A percentile compares a stretch with the other conserved stretches of the same genome.
These are phyloP conservation scores for Saccostrea glomerata DNA, from an alignment of 1,140 invertebrate genomes.

Conservation along the genomic window DNA sequence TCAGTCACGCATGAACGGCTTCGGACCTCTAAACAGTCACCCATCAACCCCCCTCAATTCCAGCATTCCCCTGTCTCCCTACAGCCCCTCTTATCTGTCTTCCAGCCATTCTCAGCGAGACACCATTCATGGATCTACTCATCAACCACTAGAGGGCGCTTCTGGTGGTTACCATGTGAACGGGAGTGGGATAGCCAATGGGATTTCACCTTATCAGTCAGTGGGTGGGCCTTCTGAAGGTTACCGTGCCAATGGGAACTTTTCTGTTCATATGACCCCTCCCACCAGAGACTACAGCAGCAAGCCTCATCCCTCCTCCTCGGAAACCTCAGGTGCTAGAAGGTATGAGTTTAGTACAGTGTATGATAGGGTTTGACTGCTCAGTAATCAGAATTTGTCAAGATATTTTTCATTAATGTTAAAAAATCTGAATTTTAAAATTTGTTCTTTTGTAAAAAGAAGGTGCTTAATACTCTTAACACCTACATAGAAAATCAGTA, in stretches of 20 bases:
- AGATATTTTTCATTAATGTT: too few relatives aligned
- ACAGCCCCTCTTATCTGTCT: slow-evolving; percentile 2
- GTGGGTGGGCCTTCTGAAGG: background rate
- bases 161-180: slow-evolving; percentile 15
- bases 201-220: slow-evolving; percentile 6
- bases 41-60: background rate
- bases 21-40: slow-evolving; percentile 36
- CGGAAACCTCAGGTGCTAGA: slow-evolving; percentile 67
- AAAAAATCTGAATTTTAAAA: too few relatives aligned
- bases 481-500: too few relatives aligned
- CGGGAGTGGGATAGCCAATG: background rate
- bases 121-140: slow-evolving; percentile 39
- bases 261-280: slow-evolving; percentile 56
- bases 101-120: background rate
- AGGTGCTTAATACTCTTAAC: too few relatives aligned
- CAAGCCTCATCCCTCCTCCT: slow-evolving; percentile 47
- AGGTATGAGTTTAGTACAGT: slow-evolving; percentile 50
- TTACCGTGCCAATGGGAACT: slow-evolving; percentile 36
- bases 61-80: slow-evolving; percentile 2
- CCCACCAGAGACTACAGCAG: slow-evolving; percentile 63
- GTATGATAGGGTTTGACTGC: too few relatives aligned
- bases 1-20: slow-evolving; percentile 13
- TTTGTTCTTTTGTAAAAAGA: too few relatives aligned
- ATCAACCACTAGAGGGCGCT: background rate
- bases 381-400: too few relatives aligned